A percentile compares a stretch with the other conserved stretches of the same genome.
Conservation (phyloP, 2,113 vertebrate genomes). For the Alces alces region DNA sequence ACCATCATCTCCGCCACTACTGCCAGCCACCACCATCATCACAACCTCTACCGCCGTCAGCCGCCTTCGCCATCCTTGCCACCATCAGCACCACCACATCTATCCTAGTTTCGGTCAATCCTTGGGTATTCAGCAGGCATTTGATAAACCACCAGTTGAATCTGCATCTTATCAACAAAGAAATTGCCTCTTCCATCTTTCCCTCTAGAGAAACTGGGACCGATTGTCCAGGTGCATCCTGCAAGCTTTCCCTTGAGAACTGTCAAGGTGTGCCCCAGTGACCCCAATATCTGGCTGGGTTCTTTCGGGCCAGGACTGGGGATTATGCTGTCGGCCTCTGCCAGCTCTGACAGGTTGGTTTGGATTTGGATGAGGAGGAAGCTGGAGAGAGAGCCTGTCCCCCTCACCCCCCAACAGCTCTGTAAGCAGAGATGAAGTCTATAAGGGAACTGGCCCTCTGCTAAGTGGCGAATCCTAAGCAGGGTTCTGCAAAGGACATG, state of each 20-base stretch:
- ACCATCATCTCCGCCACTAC: neutral
- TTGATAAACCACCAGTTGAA: neutral
- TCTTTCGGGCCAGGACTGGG: neutral
- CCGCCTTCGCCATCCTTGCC: neutral
- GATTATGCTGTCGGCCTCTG: slow-evolving; percentile 24
- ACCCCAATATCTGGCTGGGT: slow-evolving; percentile 61
- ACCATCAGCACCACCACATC: rapidly evolving
- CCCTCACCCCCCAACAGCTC: neutral
- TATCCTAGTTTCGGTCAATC: neutral
- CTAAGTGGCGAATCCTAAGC: neutral
- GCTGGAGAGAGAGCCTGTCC: neutral
- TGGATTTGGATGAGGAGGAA: neutral
- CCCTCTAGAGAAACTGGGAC: neutral
- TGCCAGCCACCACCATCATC: too few species aligned
- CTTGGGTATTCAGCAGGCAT: neutral
- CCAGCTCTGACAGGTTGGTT: slow-evolving; percentile 27
- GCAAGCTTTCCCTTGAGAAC: neutral
- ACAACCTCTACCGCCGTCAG: rapidly evolving
- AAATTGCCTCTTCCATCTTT: slow-evolving; percentile 9
- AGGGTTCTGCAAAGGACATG: neutral
- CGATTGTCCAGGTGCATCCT: slow-evolving; percentile 63
- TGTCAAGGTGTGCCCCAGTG: slow-evolving; percentile 7
- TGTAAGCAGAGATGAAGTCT: neutral
- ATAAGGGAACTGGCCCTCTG: rapidly evolving
- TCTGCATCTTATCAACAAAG: slow-evolving; percentile 7